phyloP scores from a whole-genome alignment of 2,888 invertebrate species.

The Scrobipalpa costella region DNA sequence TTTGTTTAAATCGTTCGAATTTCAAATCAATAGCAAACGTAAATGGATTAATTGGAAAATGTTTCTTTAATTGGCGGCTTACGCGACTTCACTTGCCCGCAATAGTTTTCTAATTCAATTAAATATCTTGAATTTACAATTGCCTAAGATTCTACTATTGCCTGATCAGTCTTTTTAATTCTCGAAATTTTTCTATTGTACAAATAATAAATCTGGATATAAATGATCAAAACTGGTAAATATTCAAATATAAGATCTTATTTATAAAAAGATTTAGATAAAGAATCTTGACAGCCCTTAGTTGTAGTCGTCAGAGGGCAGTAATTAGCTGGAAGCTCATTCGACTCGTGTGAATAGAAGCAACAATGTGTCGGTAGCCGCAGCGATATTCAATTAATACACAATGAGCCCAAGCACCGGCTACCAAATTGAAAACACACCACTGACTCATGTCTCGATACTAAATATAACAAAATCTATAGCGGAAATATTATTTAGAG shows the following conservation, averaged over 20 bases:
- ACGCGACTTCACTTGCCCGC: not conserved
- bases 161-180: not conserved
- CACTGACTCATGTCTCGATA: not conserved
- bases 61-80: not conserved
- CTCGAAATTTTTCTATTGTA: not conserved
- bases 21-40: not conserved
- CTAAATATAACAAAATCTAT: slow-evolving; percentile 5
- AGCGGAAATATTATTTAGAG: slow-evolving; percentile 14
- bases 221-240: too few relatives aligned
- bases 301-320: slow-evolving; percentile 37
- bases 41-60: slow-evolving; percentile 7
- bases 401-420: slow-evolving; percentile 31
- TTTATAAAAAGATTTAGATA: not conserved
- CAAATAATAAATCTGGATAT: too few relatives aligned
- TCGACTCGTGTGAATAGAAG: slow-evolving; percentile 62
- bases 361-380: slow-evolving; percentile 69
- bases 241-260: too few relatives aligned
- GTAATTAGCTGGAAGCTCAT: slow-evolving; percentile 71
- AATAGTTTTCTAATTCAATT: not conserved
- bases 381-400: slow-evolving; percentile 67
- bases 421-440: slow-evolving; percentile 18
- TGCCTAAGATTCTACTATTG: not conserved
- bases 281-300: slow-evolving; percentile 49
- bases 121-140: not conserved
- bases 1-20: slow-evolving; percentile 8